These are phyloP conservation scores for Cnemophilus loriae DNA, from an alignment of 2,113 vertebrate species.

Conservation along the genomic window DNA sequence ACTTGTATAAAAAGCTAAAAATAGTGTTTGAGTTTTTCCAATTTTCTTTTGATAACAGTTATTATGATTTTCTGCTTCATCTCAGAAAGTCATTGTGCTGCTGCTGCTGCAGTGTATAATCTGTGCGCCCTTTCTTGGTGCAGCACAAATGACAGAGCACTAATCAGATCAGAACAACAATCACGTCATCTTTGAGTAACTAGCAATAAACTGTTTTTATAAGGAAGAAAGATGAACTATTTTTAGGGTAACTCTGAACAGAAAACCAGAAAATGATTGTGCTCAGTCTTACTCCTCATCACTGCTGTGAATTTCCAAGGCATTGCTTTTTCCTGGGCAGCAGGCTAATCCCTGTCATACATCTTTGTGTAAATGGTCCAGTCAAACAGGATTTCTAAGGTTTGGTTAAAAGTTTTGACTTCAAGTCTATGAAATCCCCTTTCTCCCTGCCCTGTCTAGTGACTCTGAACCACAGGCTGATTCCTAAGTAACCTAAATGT, in stretches of 20 bases:
- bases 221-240: slow-evolving; percentile 32
- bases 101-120: slow-evolving; percentile 51
- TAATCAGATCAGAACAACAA: slow-evolving; percentile 50
- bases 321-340: background rate
- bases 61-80: slow-evolving; percentile 64
- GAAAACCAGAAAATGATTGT: slow-evolving; percentile 20
- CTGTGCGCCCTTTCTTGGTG: slow-evolving; percentile 40
- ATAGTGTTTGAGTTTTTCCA: slow-evolving; percentile 26
- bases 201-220: slow-evolving; percentile 47
- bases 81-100: slow-evolving; percentile 61
- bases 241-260: slow-evolving; percentile 22
- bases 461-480: background rate
- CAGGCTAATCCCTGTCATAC: background rate
- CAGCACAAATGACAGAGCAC: slow-evolving; percentile 31
- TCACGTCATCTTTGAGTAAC: slow-evolving; percentile 33
- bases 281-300: background rate
- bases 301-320: background rate
- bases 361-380: background rate
- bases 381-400: background rate
- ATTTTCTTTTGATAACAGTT: slow-evolving; percentile 62
- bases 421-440: background rate
- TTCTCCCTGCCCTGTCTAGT: background rate
- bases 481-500: background rate
- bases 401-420: background rate
- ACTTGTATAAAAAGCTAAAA: slow-evolving; percentile 68